These are phyloP conservation scores for Blastobasis adustella DNA, from an alignment of 2,888 invertebrate genomes.

Conservation along the genomic window DNA sequence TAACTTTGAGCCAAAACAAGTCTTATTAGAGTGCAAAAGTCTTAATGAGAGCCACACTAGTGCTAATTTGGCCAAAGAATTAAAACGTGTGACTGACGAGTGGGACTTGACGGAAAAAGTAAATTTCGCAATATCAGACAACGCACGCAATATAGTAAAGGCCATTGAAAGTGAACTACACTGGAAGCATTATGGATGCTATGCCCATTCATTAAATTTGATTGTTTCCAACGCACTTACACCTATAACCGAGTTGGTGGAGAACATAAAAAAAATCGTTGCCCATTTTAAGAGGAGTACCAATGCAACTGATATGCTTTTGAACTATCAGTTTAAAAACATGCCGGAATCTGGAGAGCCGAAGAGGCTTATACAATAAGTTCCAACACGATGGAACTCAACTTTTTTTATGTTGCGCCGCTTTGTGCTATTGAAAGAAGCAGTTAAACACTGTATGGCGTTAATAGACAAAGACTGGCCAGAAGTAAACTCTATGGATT, in stretches of 20 bases:
- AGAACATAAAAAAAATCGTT: conserved; percentile 11
- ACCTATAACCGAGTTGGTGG: background rate
- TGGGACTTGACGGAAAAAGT: conserved; percentile 16
- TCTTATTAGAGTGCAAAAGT: conserved; percentile 2
- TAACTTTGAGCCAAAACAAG: conserved; percentile 1
- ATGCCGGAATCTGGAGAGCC: conserved; percentile 4
- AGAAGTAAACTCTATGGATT: conserved; percentile 4
- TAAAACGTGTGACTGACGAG: background rate
- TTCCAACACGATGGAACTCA: conserved; percentile 18
- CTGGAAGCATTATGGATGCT: conserved; percentile 24
- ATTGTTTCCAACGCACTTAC: conserved; percentile 6
- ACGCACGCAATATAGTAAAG: conserved; percentile 23
- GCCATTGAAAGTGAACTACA: conserved; percentile 13
- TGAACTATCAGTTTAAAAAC: conserved; percentile 9
- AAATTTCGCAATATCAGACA: conserved; percentile 24
- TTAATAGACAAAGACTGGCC: conserved; percentile 9
- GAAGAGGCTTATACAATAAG: conserved; percentile 12
- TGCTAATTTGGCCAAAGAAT: background rate
- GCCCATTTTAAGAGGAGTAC: conserved; percentile 8
- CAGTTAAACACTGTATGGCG: conserved; percentile 4
- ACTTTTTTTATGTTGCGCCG: conserved; percentile 9
- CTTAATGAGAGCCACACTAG: conserved; percentile 4
- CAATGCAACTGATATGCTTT: conserved; percentile 7
- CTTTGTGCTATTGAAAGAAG: conserved; percentile 9
- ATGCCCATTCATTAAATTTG: conserved; percentile 17